Percentiles rank a stretch among this genome's conserved stretches.
Evolutionary conservation across 2,797 vertebrate species (phyloP).

Genomic region (Amblyraja radiata): DNA sequence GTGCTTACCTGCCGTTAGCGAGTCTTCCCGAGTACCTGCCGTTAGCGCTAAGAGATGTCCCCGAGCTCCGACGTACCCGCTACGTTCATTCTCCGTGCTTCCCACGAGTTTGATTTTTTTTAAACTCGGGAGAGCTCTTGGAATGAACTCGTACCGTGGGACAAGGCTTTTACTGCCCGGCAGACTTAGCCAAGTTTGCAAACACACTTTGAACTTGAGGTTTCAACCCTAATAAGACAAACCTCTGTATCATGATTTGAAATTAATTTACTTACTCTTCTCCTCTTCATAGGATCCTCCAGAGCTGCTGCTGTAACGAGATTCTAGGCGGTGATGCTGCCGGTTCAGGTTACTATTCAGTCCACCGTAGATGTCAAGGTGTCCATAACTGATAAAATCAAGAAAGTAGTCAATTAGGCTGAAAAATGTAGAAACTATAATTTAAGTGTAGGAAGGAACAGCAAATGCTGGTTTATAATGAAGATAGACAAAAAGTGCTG

Average conservation of each 20-base stretch:
- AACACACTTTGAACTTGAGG: background rate
- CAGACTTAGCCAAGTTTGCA: background rate
- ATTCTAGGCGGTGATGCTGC: conserved; percentile 94
- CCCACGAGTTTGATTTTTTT: too few relatives aligned
- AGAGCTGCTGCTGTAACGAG: conserved; percentile 98
- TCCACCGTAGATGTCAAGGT: conserved; percentile 87
- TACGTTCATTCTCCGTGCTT: too few relatives aligned
- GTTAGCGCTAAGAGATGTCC: too few relatives aligned
- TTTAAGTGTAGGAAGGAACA: background rate
- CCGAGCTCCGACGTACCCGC: too few relatives aligned
- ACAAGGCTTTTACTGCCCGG: background rate
- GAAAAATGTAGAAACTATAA: background rate
- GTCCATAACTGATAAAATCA: conserved; percentile 65
- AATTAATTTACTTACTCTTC: conserved; percentile 70
- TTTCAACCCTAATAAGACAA: background rate
- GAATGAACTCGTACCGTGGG: too few relatives aligned
- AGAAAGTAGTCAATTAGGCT: background rate
- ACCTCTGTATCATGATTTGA: background rate
- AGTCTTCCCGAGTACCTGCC: too few relatives aligned
- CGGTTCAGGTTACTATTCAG: conserved; percentile 89
- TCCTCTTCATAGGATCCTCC: conserved; percentile 99
- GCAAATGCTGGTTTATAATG: too few relatives aligned
- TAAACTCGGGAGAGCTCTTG: too few relatives aligned
- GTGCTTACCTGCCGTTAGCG: too few relatives aligned
- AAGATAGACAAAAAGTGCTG: too few relatives aligned